These are phyloP conservation scores for Urosaurus nigricauda DNA, from an alignment of 2,797 vertebrate genomes.

Conservation along the genomic window DNA sequence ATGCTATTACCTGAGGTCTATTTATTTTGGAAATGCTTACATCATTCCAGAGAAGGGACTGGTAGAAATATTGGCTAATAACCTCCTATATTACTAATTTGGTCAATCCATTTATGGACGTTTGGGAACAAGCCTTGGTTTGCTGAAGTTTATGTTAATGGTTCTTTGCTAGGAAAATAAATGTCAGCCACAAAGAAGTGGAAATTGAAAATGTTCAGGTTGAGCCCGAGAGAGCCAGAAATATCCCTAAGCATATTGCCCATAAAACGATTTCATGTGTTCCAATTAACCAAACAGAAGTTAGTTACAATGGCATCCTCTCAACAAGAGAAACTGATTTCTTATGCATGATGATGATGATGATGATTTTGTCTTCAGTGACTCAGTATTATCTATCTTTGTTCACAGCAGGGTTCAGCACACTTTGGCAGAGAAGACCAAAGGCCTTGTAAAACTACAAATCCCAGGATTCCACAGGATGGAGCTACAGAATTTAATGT, in stretches of 20 bases:
- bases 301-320: conserved; percentile 22
- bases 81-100: conserved; percentile 17
- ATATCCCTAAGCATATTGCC: conserved; percentile 1
- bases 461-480: too few relatives aligned
- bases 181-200: conserved; percentile 1
- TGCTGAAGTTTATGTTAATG: neutral
- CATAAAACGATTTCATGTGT: neutral
- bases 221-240: neutral
- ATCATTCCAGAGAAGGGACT: neutral
- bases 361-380: too few relatives aligned
- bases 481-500: too few relatives aligned
- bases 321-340: neutral
- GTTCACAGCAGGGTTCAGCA: neutral
- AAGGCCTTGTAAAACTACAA: too few relatives aligned
- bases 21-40: conserved; percentile 23
- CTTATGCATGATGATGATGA: too few relatives aligned
- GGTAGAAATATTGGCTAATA: neutral
- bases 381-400: neutral
- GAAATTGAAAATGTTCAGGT: conserved; percentile 3
- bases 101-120: conserved; percentile 20
- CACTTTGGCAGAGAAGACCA: too few relatives aligned
- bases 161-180: conserved; percentile 27
- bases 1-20: neutral
- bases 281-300: conserved; percentile 14
- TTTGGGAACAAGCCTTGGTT: conserved; percentile 18